A percentile compares a stretch with the other conserved stretches of the same genome.
phyloP scores from a whole-genome alignment of 2,888 invertebrate species.

The Erynnis tages region DNA sequence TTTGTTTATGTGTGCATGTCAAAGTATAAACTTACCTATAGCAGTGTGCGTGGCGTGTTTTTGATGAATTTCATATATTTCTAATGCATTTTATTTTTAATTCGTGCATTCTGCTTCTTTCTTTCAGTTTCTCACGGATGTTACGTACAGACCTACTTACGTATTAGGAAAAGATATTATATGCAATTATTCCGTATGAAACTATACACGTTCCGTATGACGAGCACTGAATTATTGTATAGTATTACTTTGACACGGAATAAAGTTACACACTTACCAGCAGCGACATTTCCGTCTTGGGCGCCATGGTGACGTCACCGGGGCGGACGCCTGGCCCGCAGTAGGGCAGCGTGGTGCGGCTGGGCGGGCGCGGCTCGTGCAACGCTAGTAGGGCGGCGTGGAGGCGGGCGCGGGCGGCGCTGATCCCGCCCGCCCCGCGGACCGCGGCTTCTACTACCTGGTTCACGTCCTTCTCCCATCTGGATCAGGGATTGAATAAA shows the following conservation, averaged over 20 bases:
- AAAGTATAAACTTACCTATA: no score
- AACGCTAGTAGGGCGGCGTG: constrained; percentile 69
- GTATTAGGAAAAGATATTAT: background rate
- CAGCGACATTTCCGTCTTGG: constrained; percentile 76
- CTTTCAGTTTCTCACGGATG: background rate
- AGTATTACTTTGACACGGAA: background rate
- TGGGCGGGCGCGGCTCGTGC: constrained; percentile 59
- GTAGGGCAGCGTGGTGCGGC: constrained; percentile 81
- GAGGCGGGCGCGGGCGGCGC: constrained; percentile 64
- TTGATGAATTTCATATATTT: no score
- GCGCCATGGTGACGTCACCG: constrained; percentile 77
- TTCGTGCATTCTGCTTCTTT: no score
- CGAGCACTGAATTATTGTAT: constrained; percentile 1
- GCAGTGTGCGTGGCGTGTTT: no score
- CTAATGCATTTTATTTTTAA: no score
- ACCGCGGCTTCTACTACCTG: constrained; percentile 82
- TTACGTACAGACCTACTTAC: no score
- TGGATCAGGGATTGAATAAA: constrained; percentile 33
- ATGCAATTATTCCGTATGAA: background rate
- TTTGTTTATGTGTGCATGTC: no score
- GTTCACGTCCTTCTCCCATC: constrained; percentile 79
- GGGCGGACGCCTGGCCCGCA: constrained; percentile 80
- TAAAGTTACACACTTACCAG: constrained; percentile 53
- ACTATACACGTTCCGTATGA: background rate
- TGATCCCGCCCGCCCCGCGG: constrained; percentile 70